phyloP scores from a whole-genome alignment of 1,140 invertebrate genomes.

The Cotesia chilonis region DNA sequence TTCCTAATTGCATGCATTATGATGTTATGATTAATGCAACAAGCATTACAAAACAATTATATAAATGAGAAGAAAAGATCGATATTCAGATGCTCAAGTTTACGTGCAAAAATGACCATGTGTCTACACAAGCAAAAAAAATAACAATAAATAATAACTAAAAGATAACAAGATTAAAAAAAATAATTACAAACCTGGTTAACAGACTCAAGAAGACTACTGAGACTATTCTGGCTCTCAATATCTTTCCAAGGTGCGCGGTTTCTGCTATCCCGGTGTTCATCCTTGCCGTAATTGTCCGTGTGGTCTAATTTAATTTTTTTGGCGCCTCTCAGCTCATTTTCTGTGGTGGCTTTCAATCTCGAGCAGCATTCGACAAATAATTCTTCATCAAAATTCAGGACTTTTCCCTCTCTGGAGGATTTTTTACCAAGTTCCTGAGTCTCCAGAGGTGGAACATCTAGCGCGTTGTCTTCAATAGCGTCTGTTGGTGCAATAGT shows the following conservation, averaged over 20 bases:
- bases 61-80: not conserved
- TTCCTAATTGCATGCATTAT: slow-evolving; percentile 5
- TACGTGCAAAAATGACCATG: slow-evolving; percentile 5
- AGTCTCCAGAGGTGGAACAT: slow-evolving; percentile 51
- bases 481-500: slow-evolving; percentile 61
- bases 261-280: slow-evolving; percentile 47
- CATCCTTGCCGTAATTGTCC: slow-evolving; percentile 52
- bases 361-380: slow-evolving; percentile 64
- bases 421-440: slow-evolving; percentile 42
- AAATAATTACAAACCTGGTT: slow-evolving; percentile 57
- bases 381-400: slow-evolving; percentile 62
- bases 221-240: slow-evolving; percentile 61
- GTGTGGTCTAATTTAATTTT: slow-evolving; percentile 62
- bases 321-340: slow-evolving; percentile 60
- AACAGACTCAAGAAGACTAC: slow-evolving; percentile 60
- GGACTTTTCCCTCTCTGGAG: slow-evolving; percentile 56
- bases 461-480: slow-evolving; percentile 60
- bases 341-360: slow-evolving; percentile 61
- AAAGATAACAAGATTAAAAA: slow-evolving; percentile 5
- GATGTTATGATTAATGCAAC: not conserved
- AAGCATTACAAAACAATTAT: not conserved
- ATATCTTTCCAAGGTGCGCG: slow-evolving; percentile 59
- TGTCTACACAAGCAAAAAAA: slow-evolving; percentile 3
- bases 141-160: slow-evolving; percentile 6
- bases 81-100: not conserved